Conservation (phyloP, 2,888 invertebrate genomes). For the Oegoconia quadripuncta region DNA sequence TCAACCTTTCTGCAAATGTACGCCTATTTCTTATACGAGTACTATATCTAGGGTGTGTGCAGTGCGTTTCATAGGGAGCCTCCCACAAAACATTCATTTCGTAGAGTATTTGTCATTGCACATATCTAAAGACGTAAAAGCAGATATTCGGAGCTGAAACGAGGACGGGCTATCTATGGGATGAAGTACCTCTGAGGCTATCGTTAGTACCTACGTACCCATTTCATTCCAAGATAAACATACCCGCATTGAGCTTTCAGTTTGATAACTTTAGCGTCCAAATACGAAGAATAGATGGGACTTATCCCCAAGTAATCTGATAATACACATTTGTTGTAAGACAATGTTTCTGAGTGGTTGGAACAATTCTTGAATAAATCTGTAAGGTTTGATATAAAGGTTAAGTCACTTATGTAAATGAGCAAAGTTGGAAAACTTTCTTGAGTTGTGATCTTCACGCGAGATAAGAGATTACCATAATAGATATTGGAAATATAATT, state of each 20-base stretch:
- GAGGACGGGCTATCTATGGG: conserved; percentile 20
- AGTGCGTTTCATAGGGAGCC: background rate
- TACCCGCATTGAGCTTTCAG: conserved; percentile 19
- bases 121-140: conserved; percentile 21
- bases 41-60: background rate
- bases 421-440: conserved; percentile 32
- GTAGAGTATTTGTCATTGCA: conserved; percentile 26
- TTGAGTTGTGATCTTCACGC: conserved; percentile 16
- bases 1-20: too few species aligned
- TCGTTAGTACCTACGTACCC: conserved; percentile 19
- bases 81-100: conserved; percentile 25
- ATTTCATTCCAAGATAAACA: conserved; percentile 23
- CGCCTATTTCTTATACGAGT: background rate
- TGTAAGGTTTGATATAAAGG: conserved; percentile 45
- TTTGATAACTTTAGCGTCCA: conserved; percentile 15
- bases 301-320: conserved; percentile 5
- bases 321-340: conserved; percentile 19
- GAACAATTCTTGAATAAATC: conserved; percentile 13
- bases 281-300: conserved; percentile 9
- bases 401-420: conserved; percentile 55
- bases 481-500: conserved; percentile 1
- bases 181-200: conserved; percentile 20
- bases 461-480: conserved; percentile 14
- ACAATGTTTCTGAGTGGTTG: conserved; percentile 43
- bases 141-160: conserved; percentile 15